These are phyloP conservation scores for Myotis brandtii DNA, from an alignment of 2,113 vertebrate genomes.

Conservation along the genomic window DNA sequence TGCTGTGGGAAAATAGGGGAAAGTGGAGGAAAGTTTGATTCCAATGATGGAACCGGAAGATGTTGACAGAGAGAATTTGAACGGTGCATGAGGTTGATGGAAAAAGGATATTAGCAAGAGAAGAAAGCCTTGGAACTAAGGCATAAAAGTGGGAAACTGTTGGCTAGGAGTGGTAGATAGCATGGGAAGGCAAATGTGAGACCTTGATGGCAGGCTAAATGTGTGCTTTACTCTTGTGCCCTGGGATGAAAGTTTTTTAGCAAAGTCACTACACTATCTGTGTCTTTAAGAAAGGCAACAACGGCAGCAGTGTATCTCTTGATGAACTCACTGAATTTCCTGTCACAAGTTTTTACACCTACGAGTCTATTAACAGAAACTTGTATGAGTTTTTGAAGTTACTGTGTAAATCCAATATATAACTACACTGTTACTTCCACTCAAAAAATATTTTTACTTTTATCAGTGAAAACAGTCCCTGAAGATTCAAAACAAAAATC, in stretches of 20 bases:
- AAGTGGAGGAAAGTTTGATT: background rate
- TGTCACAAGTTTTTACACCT: background rate
- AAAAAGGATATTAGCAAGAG: background rate
- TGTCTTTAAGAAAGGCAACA: background rate
- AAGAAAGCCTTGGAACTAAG: background rate
- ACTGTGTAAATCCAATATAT: background rate
- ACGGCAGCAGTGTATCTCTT: background rate
- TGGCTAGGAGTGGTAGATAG: too few species aligned
- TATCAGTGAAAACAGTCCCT: background rate
- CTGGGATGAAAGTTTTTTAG: background rate
- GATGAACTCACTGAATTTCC: background rate
- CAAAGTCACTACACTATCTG: background rate
- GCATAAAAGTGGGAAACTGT: background rate
- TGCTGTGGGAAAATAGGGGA: rapidly evolving
- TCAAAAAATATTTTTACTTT: background rate
- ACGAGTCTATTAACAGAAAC: background rate
- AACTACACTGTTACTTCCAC: background rate
- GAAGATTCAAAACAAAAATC: slow-evolving; percentile 14
- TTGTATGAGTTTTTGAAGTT: background rate
- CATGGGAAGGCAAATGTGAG: background rate
- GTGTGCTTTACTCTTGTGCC: background rate
- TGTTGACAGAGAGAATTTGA: background rate
- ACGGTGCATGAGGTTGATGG: background rate
- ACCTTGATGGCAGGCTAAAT: background rate
- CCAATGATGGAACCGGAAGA: background rate